Evolutionary conservation across 1,140 invertebrate genomes (phyloP), one percentile per base, ranked within the genome.

Genomic region (Araneus ventricosus): DNA sequence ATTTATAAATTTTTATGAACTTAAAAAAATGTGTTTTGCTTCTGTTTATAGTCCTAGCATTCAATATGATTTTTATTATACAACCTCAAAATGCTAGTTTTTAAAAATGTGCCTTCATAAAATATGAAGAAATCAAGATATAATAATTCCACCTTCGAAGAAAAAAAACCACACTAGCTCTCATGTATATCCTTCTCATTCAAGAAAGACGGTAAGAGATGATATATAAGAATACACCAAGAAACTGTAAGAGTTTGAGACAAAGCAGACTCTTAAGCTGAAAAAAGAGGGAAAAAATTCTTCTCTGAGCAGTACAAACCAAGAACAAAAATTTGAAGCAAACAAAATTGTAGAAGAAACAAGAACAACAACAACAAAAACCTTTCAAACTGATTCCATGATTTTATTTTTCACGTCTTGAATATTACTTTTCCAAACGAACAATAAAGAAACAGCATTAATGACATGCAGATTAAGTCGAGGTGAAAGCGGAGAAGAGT

Each of bases 391-490:
- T 90, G 79, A 90, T 90, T 84, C 61, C 57, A 39, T 63, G 17
- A 75, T 39, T 30, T 91, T 91, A n/a, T 84, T 84, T 84, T 39
- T 17, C 30, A 4, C 8, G 30, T 70, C 57, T 59, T 84, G 34
- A 84, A 91, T 84, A 59, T 57, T 59, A 84, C 17, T 17, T 52
- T 79, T 84, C 59, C 17, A 82, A 34, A 20, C 2, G 17, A 67
- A 67, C 4, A 34, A 75, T 34, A 34, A 75, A 34, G 80, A 30
- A 41, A 59, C 39, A 37, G 37, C 89, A 91, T 84, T 91, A 91
- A 91, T 84, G 79, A 63, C 57, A 84, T 91, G 79, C 57, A 91
- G 84, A 91, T 91, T 84, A 91, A 91, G 79, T 84, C 89, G 79
- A 39, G 14, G 34, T 7, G 34, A 80, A 57, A 80, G 70, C 52